These are phyloP conservation scores for Colostygia pectinataria DNA, from an alignment of 2,888 invertebrate species.

Conservation along the genomic window DNA sequence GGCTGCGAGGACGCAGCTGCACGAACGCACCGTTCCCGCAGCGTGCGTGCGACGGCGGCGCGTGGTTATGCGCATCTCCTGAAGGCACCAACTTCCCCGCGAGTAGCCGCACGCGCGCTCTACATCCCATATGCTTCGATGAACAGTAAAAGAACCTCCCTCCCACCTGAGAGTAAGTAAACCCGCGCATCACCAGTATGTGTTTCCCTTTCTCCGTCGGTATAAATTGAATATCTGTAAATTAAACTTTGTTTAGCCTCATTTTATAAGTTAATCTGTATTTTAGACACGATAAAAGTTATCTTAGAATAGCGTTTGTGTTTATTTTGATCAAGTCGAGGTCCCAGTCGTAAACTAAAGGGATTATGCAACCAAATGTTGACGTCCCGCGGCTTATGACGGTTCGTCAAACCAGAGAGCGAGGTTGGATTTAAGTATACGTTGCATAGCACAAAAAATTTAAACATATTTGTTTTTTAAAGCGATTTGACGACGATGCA, in stretches of 20 bases:
- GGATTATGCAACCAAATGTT: too few species aligned
- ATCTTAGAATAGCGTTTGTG: too few species aligned
- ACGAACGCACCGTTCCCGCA: constrained; percentile 77
- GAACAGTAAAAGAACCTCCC: constrained; percentile 79
- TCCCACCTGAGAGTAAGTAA: constrained; percentile 77
- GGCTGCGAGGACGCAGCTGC: constrained; percentile 64
- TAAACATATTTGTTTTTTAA: too few species aligned
- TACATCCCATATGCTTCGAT: constrained; percentile 76
- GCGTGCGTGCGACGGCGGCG: constrained; percentile 75
- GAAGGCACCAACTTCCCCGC: constrained; percentile 69
- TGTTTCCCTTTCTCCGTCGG: constrained; percentile 79
- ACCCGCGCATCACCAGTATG: constrained; percentile 73
- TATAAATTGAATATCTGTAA: constrained; percentile 76
- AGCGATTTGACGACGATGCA: too few species aligned
- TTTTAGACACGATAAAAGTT: too few species aligned
- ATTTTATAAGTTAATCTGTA: neutral
- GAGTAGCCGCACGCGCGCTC: constrained; percentile 68
- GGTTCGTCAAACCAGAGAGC: too few species aligned
- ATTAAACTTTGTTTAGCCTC: neutral
- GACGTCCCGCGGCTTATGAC: too few species aligned
- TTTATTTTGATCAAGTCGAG: too few species aligned
- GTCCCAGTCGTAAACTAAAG: too few species aligned
- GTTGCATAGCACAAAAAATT: too few species aligned
- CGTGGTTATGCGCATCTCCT: constrained; percentile 71
- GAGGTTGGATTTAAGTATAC: too few species aligned